A percentile compares a stretch with the other conserved stretches of the same genome.
Conservation (phyloP, 2,888 invertebrate genomes). For the Andrena marginata region DNA sequence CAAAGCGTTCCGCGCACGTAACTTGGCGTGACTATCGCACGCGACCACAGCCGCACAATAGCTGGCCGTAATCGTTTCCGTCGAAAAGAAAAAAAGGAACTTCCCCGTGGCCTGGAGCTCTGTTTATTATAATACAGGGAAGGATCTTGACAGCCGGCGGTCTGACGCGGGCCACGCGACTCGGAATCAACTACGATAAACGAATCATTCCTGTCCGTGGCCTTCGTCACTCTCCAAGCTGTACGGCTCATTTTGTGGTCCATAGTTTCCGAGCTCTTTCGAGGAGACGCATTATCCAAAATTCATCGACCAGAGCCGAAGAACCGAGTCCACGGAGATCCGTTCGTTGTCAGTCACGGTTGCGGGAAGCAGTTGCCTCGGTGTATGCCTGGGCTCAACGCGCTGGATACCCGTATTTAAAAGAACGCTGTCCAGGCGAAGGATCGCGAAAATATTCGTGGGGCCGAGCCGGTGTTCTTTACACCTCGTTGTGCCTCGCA, state of each 20-base stretch:
- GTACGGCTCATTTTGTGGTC: not conserved
- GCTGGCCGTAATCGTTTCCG: slow-evolving; percentile 68
- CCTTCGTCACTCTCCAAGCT: slow-evolving; percentile 2
- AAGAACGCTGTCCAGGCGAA: slow-evolving; percentile 44
- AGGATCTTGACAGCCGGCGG: slow-evolving; percentile 41
- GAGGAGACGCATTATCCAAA: not conserved
- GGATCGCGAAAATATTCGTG: slow-evolving; percentile 60
- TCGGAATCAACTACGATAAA: slow-evolving; percentile 17
- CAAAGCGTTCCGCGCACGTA: slow-evolving; percentile 57
- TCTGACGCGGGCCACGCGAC: slow-evolving; percentile 76
- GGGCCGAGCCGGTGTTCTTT: slow-evolving; percentile 63
- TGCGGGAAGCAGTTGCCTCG: slow-evolving; percentile 68
- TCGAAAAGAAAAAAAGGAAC: slow-evolving; percentile 54
- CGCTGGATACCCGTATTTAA: slow-evolving; percentile 69
- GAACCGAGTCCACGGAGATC: too few relatives aligned
- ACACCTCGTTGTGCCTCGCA: slow-evolving; percentile 70
- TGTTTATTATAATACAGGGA: slow-evolving; percentile 57
- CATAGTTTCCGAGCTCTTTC: too few relatives aligned
- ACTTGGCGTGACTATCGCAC: slow-evolving; percentile 79
- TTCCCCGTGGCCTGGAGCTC: slow-evolving; percentile 32
- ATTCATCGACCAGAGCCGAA: not conserved
- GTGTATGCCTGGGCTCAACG: slow-evolving; percentile 69
- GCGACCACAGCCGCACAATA: slow-evolving; percentile 74
- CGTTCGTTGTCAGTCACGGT: slow-evolving; percentile 57
- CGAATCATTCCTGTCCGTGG: slow-evolving; percentile 10